These are phyloP conservation scores for Salarias fasciatus DNA, from an alignment of 2,797 vertebrate species.

Conservation along the genomic window DNA sequence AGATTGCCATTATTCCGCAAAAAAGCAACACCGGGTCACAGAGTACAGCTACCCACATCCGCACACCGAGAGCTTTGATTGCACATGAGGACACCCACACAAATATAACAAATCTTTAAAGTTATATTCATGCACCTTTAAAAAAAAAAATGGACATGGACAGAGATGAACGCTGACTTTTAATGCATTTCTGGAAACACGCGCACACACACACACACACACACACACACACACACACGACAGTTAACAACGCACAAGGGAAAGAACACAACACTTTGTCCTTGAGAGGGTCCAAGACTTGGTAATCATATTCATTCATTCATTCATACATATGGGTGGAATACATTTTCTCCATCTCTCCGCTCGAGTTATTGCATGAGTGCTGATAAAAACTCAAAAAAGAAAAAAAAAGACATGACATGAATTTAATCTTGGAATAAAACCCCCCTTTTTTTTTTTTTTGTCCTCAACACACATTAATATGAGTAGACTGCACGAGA, in stretches of 20 bases:
- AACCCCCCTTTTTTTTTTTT: conserved; percentile 29
- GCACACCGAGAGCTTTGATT: conserved; percentile 25
- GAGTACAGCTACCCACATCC: conserved; percentile 26
- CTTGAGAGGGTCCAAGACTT: conserved; percentile 75
- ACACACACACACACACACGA: not conserved
- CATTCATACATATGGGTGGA: conserved; percentile 77
- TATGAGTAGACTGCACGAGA: conserved; percentile 29
- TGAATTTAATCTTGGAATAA: conserved; percentile 58
- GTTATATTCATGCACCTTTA: not conserved
- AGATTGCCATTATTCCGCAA: conserved; percentile 47
- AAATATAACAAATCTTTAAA: conserved; percentile 10
- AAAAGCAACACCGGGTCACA: conserved; percentile 26
- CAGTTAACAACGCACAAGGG: conserved; percentile 20
- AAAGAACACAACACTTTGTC: conserved; percentile 67
- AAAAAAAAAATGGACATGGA: conserved; percentile 9
- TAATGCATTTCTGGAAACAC: conserved; percentile 25
- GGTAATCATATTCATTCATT: conserved; percentile 80
- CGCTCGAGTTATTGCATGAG: conserved; percentile 66
- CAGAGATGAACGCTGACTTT: conserved; percentile 33
- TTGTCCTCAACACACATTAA: conserved; percentile 23
- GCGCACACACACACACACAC: no score
- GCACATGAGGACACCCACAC: conserved; percentile 7
- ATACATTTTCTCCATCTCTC: conserved; percentile 74
- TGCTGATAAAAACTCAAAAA: conserved; percentile 63
- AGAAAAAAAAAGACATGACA: conserved; percentile 29